These are phyloP conservation scores for Drosophila serrata DNA, from an alignment of 1,140 invertebrate genomes.

Conservation along the genomic window DNA sequence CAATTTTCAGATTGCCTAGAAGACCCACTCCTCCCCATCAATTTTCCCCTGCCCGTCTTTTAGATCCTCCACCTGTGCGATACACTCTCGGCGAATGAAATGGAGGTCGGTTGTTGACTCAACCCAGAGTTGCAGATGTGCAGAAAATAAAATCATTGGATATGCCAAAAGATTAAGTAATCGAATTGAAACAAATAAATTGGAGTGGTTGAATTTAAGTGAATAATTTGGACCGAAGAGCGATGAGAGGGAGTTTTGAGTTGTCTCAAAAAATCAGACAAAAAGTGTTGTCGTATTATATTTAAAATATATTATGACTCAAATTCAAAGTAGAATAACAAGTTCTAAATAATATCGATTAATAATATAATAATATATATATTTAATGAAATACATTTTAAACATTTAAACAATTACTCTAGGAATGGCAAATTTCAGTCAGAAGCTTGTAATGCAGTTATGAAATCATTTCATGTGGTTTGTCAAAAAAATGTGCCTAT, in stretches of 20 bases:
- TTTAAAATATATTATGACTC: no score
- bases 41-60: neutral
- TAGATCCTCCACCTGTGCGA: slow-evolving; percentile 21
- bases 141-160: slow-evolving; percentile 15
- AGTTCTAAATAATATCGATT: no score
- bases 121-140: slow-evolving; percentile 45
- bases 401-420: no score
- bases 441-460: no score
- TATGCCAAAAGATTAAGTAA: slow-evolving; percentile 20
- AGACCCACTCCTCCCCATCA: neutral
- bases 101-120: slow-evolving; percentile 66
- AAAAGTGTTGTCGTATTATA: neutral
- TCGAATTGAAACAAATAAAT: slow-evolving; percentile 3
- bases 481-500: no score
- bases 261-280: neutral
- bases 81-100: slow-evolving; percentile 56
- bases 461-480: no score
- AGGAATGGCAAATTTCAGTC: no score
- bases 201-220: neutral
- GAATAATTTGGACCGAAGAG: neutral
- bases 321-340: no score
- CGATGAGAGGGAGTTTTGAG: neutral
- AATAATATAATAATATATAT: no score
- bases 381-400: no score
- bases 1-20: slow-evolving; percentile 54